Percentiles rank a stretch among this genome's conserved stretches.
Evolutionary conservation across 2,888 invertebrate genomes (phyloP).

Genomic region (Drosophila meridionalis): DNA sequence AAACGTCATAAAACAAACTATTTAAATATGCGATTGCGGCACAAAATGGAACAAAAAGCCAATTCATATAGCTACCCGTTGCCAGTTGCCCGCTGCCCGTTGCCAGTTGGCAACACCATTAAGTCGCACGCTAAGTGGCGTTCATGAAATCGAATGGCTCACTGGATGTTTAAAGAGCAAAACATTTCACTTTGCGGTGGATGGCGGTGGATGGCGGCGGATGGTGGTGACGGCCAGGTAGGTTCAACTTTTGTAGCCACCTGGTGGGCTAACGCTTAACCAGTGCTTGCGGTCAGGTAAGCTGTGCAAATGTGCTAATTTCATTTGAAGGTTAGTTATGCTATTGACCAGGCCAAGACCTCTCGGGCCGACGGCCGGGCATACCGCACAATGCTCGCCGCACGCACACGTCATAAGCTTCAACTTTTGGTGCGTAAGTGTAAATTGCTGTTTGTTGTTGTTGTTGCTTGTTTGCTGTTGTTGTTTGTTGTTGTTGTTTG

Average conservation of each 20-base stretch:
- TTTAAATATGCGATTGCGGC: slow-evolving; percentile 74
- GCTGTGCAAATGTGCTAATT: slow-evolving; percentile 78
- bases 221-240: slow-evolving; percentile 9
- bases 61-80: slow-evolving; percentile 62
- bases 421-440: slow-evolving; percentile 78
- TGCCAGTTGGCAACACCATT: slow-evolving; percentile 50
- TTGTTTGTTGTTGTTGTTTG: slow-evolving; percentile 32
- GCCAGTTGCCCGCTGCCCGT: slow-evolving; percentile 20
- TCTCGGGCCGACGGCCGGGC: slow-evolving; percentile 21
- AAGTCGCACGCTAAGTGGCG: slow-evolving; percentile 74
- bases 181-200: slow-evolving; percentile 70
- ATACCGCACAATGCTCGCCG: slow-evolving; percentile 17
- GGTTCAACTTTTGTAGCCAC: slow-evolving; percentile 11
- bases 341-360: slow-evolving; percentile 65
- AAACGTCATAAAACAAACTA: slow-evolving; percentile 81
- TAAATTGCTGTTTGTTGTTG: slow-evolving; percentile 74
- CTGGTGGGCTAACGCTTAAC: slow-evolving; percentile 5
- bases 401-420: slow-evolving; percentile 70
- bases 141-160: slow-evolving; percentile 78
- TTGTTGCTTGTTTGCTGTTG: slow-evolving; percentile 26
- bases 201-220: not conserved
- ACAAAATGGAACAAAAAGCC: slow-evolving; percentile 69
- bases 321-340: slow-evolving; percentile 81
- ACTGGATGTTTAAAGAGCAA: slow-evolving; percentile 71
- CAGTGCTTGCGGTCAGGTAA: slow-evolving; percentile 73